Conservation (phyloP, 2,113 vertebrate genomes). For the Rhinolophus ferrumequinum region DNA sequence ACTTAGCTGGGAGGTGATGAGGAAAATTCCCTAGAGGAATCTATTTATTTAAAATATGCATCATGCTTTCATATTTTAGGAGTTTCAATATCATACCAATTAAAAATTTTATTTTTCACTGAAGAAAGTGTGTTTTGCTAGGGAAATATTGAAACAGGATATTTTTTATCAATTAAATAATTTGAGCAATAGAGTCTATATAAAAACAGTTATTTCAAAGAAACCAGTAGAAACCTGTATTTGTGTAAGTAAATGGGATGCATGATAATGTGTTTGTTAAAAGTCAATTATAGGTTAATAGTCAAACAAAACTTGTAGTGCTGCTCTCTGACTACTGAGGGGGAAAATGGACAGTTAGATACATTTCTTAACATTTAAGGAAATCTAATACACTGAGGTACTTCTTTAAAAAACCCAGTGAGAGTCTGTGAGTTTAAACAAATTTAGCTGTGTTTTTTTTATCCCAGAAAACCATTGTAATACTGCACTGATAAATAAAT, state of each 20-base stretch:
- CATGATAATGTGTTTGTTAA: slow-evolving; percentile 49
- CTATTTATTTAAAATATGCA: slow-evolving; percentile 30
- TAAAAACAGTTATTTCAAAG: slow-evolving; percentile 24
- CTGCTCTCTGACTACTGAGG: background rate
- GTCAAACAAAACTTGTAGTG: background rate
- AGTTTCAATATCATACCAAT: background rate
- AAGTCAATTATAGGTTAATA: slow-evolving; percentile 42
- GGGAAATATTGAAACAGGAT: background rate
- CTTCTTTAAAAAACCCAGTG: background rate
- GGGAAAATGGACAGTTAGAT: background rate
- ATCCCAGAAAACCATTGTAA: background rate
- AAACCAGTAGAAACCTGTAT: slow-evolving; percentile 14
- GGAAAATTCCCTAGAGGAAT: slow-evolving; percentile 60
- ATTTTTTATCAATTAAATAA: slow-evolving; percentile 37
- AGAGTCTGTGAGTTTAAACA: background rate
- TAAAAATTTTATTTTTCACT: slow-evolving; percentile 36
- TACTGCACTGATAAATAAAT: slow-evolving; percentile 16
- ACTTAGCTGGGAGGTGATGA: slow-evolving; percentile 39
- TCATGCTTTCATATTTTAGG: background rate
- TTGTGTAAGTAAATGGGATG: slow-evolving; percentile 15
- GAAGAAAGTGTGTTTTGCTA: background rate
- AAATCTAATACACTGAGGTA: background rate
- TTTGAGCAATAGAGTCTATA: slow-evolving; percentile 24
- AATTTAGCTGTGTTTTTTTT: background rate
- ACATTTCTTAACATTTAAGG: slow-evolving; percentile 28